Evolutionary conservation across 2,113 vertebrate species (phyloP).

Genomic region (Ailuropoda melanoleuca): DNA sequence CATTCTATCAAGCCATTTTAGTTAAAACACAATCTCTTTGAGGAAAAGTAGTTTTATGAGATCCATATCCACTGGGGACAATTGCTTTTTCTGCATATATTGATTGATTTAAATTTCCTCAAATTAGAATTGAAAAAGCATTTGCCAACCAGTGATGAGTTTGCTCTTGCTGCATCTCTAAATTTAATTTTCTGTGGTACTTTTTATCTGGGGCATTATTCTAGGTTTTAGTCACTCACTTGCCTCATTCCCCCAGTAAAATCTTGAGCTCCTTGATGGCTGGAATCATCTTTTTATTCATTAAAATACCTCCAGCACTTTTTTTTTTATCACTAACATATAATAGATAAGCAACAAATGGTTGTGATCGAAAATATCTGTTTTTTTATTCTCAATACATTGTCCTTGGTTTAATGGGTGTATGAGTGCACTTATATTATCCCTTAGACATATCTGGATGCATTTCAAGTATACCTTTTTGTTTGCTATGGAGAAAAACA

Average conservation of each 20-base stretch:
- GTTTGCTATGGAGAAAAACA: neutral
- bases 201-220: neutral
- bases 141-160: neutral
- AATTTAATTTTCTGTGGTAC: neutral
- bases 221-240: neutral
- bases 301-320: neutral
- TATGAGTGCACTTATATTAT: neutral
- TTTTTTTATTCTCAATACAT: neutral
- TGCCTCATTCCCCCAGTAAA: neutral
- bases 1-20: neutral
- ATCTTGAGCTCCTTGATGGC: neutral
- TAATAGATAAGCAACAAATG: neutral
- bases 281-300: neutral
- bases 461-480: slow-evolving; percentile 2
- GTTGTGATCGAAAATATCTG: neutral
- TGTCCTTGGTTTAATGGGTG: neutral
- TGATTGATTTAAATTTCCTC: neutral
- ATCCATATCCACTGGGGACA: neutral
- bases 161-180: neutral
- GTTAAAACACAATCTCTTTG: neutral
- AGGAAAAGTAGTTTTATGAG: neutral
- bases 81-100: neutral
- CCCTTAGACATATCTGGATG: neutral
- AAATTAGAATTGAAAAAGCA: slow-evolving; percentile 25
- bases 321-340: neutral